Conservation (phyloP, 2,113 vertebrate species). For the Rana temporaria region DNA sequence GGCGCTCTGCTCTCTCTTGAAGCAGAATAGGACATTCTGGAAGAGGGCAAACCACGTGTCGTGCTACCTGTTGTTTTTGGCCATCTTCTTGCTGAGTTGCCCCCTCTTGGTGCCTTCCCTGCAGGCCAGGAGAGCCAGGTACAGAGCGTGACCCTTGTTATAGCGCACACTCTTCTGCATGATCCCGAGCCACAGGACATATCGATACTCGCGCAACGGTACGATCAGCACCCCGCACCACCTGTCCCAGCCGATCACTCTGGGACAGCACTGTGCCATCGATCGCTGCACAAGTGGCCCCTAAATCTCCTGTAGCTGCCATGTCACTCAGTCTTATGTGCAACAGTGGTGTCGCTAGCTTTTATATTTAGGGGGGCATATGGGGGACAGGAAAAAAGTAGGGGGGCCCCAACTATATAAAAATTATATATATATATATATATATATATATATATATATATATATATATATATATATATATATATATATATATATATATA, state of each 20-base stretch:
- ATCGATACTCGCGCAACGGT: slow-evolving; percentile 1
- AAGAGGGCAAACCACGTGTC: slow-evolving; percentile 96
- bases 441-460: too few species aligned
- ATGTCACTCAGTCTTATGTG: background rate
- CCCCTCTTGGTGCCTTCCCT: slow-evolving; percentile 94
- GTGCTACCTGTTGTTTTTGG: slow-evolving; percentile 95
- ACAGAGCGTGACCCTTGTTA: slow-evolving; percentile 95
- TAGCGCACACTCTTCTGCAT: too few species aligned
- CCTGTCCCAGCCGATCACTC: too few species aligned
- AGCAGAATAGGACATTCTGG: slow-evolving; percentile 97
- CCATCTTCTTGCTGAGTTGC: slow-evolving; percentile 89
- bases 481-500: too few species aligned
- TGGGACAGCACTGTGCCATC: background rate
- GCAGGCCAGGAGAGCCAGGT: slow-evolving; percentile 88
- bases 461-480: too few species aligned
- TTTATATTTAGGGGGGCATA: too few species aligned
- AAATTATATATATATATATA: too few species aligned
- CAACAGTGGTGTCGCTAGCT: too few species aligned
- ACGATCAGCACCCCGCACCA: too few species aligned
- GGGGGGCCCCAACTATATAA: too few species aligned
- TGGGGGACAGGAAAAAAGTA: too few species aligned
- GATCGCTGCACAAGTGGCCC: too few species aligned
- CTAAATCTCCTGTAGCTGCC: background rate
- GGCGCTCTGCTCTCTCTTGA: slow-evolving; percentile 92
- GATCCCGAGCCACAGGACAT: slow-evolving; percentile 59